Conservation (phyloP, 2,888 invertebrate species). For the Xylota segnis region DNA sequence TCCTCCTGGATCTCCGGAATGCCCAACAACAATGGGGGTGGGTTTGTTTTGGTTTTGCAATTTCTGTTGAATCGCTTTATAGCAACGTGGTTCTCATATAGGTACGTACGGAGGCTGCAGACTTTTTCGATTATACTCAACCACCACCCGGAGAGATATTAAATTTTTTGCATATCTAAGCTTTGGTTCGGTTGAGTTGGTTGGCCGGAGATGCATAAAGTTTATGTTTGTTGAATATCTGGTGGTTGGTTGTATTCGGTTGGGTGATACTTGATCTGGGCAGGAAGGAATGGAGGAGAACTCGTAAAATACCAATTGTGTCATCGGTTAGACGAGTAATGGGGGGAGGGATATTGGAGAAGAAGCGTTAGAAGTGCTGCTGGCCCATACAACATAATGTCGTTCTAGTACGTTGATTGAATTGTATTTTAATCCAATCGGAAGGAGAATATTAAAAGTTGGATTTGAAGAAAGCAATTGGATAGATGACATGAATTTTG, state of each 20-base stretch:
- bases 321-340: slow-evolving; percentile 20
- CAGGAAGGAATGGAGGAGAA: slow-evolving; percentile 19
- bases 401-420: no score
- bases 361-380: slow-evolving; percentile 17
- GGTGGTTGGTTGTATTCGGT: slow-evolving; percentile 13
- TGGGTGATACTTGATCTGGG: slow-evolving; percentile 30
- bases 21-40: neutral
- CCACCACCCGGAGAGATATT: slow-evolving; percentile 58
- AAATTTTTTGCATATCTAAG: slow-evolving; percentile 71
- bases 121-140: slow-evolving; percentile 61
- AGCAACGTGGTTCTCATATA: slow-evolving; percentile 43
- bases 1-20: slow-evolving; percentile 11
- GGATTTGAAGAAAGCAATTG: no score
- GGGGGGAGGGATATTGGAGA: slow-evolving; percentile 9
- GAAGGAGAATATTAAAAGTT: no score
- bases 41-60: neutral
- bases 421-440: no score
- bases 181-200: slow-evolving; percentile 60
- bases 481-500: no score
- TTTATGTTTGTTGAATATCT: slow-evolving; percentile 34
- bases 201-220: slow-evolving; percentile 49
- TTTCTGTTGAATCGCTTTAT: slow-evolving; percentile 55
- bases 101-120: slow-evolving; percentile 38
- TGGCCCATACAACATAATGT: neutral
- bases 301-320: slow-evolving; percentile 49